These are phyloP conservation scores for Penelope pileata DNA, from an alignment of 2,113 vertebrate genomes.

Conservation along the genomic window DNA sequence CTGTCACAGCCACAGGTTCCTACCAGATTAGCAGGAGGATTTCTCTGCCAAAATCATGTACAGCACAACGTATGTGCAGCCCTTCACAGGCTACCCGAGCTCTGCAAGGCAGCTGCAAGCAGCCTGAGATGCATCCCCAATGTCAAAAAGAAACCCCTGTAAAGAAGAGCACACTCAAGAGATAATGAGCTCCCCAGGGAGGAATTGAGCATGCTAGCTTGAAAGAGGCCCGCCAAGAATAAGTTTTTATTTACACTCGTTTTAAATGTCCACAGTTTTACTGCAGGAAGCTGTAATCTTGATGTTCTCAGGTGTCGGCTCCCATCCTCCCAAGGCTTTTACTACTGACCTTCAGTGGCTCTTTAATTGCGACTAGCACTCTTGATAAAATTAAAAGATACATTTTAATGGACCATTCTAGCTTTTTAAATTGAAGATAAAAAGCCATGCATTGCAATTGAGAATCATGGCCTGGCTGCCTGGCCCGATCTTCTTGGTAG, in stretches of 20 bases:
- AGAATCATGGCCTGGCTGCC: neutral
- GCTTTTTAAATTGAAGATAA: slow-evolving; percentile 28
- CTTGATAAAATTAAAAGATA: slow-evolving; percentile 46
- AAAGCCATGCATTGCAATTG: neutral
- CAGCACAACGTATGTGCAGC: accelerated
- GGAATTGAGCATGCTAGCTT: neutral
- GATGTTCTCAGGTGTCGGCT: neutral
- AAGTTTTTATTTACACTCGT: slow-evolving; percentile 46
- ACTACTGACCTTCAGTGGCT: slow-evolving; percentile 29
- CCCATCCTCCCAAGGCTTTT: neutral
- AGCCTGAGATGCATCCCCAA: neutral
- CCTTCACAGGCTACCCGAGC: neutral
- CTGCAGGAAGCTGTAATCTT: neutral
- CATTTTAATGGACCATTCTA: slow-evolving; percentile 21
- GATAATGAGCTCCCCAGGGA: slow-evolving; percentile 46
- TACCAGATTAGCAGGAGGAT: neutral
- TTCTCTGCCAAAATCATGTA: neutral
- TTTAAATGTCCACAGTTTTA: slow-evolving; percentile 1
- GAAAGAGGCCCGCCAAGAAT: slow-evolving; percentile 3
- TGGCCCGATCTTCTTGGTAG: neutral
- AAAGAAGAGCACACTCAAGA: slow-evolving; percentile 30
- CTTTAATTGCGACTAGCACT: slow-evolving; percentile 9
- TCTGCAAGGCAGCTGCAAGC: neutral
- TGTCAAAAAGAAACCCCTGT: neutral
- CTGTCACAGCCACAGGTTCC: slow-evolving; percentile 13